A percentile compares a stretch with the other conserved stretches of the same genome.
These are phyloP conservation scores for Calosoma granatense DNA, from an alignment of 1,140 invertebrate species.

Conservation along the genomic window DNA sequence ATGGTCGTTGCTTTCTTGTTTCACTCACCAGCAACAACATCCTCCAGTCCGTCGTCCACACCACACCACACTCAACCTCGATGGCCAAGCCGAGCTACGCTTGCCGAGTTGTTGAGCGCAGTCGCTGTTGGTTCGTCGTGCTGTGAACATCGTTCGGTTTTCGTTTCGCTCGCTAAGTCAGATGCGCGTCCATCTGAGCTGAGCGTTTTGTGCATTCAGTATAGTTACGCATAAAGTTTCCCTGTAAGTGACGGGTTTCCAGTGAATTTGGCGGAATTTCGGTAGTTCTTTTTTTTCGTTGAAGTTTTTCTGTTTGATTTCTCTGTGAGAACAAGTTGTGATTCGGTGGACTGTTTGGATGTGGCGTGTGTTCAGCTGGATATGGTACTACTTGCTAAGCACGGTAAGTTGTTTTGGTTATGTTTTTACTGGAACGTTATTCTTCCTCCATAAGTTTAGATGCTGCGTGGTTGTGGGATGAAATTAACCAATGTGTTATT, in stretches of 20 bases:
- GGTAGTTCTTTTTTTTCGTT: background rate
- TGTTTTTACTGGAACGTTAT: too few species aligned
- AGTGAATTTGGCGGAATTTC: too few species aligned
- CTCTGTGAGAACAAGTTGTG: too few species aligned
- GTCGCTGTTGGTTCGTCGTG: background rate
- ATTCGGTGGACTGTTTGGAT: too few species aligned
- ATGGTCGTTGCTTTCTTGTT: too few species aligned
- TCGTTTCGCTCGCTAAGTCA: too few species aligned
- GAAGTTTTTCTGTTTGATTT: too few species aligned
- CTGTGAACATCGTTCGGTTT: background rate
- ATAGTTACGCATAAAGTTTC: background rate
- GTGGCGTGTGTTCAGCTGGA: background rate
- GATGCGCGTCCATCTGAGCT: background rate
- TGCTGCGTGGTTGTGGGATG: too few species aligned
- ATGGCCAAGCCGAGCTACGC: background rate
- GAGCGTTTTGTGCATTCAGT: background rate
- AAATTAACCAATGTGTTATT: too few species aligned
- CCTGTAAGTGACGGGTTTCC: background rate
- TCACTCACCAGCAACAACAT: too few species aligned
- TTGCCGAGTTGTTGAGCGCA: background rate
- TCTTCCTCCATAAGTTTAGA: too few species aligned
- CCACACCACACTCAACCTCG: background rate
- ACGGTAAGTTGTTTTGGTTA: background rate
- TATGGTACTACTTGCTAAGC: background rate
- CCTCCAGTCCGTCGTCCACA: too few species aligned